Conservation (phyloP, 2,797 vertebrate genomes). For the Cottoperca gobio region DNA sequence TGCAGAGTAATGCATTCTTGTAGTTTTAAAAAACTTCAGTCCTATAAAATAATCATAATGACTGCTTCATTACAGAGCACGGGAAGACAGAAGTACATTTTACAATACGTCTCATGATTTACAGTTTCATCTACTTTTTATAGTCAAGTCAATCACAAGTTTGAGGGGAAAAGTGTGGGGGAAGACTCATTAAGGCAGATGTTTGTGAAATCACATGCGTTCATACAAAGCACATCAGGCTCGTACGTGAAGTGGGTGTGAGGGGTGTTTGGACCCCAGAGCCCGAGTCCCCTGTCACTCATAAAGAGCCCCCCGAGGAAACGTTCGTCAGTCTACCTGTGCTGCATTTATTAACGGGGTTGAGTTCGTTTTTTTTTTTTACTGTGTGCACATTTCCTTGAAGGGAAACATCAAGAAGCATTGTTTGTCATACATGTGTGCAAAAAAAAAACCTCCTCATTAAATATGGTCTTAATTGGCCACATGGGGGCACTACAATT, state of each 20-base stretch:
- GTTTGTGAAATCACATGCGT: slow-evolving; percentile 77
- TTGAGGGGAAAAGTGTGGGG: slow-evolving; percentile 79
- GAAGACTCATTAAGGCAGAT: slow-evolving; percentile 82
- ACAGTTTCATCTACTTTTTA: slow-evolving; percentile 86
- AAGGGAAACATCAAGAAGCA: neutral
- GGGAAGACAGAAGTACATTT: slow-evolving; percentile 85
- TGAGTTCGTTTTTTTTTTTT: neutral
- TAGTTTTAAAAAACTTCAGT: slow-evolving; percentile 96
- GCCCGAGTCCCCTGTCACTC: slow-evolving; percentile 62
- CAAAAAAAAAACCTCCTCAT: neutral
- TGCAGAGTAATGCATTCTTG: slow-evolving; percentile 96
- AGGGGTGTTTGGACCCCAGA: slow-evolving; percentile 54
- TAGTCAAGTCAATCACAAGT: slow-evolving; percentile 86
- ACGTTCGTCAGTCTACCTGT: slow-evolving; percentile 9
- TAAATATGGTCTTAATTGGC: neutral
- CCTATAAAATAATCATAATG: slow-evolving; percentile 93
- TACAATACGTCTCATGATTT: slow-evolving; percentile 86
- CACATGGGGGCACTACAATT: neutral
- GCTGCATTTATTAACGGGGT: slow-evolving; percentile 22
- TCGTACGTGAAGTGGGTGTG: slow-evolving; percentile 62
- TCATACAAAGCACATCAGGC: slow-evolving; percentile 55
- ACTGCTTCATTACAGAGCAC: slow-evolving; percentile 89
- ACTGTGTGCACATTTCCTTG: neutral
- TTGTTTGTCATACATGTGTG: neutral
- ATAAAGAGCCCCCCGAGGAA: slow-evolving; percentile 28